These are phyloP conservation scores for Xiphophorus maculatus DNA, from an alignment of 2,113 vertebrate genomes.

Conservation along the genomic window DNA sequence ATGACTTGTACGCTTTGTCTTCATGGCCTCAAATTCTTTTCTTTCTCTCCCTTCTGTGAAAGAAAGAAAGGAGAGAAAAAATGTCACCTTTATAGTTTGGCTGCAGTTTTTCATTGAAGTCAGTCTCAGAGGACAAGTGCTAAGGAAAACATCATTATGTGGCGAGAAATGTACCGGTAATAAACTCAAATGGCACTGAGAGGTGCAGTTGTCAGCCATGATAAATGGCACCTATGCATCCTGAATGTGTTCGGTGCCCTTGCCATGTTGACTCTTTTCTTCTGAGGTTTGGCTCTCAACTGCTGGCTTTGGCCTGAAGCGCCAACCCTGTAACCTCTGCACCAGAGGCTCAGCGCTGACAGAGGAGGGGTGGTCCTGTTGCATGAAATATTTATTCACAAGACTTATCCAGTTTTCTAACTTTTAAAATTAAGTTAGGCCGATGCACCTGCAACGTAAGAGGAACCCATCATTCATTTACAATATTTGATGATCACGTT, in stretches of 20 bases:
- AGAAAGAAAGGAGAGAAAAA: background rate
- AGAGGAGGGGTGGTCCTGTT: constrained; percentile 21
- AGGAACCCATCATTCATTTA: background rate
- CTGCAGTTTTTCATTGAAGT: constrained; percentile 71
- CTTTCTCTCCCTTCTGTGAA: constrained; percentile 2
- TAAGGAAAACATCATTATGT: constrained; percentile 79
- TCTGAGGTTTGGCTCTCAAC: constrained; percentile 60
- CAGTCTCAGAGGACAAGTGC: constrained; percentile 71
- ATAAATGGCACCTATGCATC: constrained; percentile 75
- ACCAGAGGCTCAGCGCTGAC: constrained; percentile 46
- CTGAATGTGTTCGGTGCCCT: constrained; percentile 76
- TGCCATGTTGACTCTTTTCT: constrained; percentile 72
- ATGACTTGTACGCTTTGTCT: constrained; percentile 23
- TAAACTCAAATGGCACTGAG: constrained; percentile 80
- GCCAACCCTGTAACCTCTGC: constrained; percentile 57
- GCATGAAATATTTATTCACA: constrained; percentile 25
- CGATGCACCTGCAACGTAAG: background rate
- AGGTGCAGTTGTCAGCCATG: constrained; percentile 74
- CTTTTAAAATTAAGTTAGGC: background rate
- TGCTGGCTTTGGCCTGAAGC: constrained; percentile 66
- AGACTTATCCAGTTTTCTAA: constrained; percentile 10
- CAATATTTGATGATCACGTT: background rate
- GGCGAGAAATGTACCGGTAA: constrained; percentile 75
- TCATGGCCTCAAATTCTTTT: background rate
- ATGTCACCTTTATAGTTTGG: constrained; percentile 74